Evolutionary conservation across 2,888 invertebrate genomes (phyloP).

Genomic region (Lobophora halterata): DNA sequence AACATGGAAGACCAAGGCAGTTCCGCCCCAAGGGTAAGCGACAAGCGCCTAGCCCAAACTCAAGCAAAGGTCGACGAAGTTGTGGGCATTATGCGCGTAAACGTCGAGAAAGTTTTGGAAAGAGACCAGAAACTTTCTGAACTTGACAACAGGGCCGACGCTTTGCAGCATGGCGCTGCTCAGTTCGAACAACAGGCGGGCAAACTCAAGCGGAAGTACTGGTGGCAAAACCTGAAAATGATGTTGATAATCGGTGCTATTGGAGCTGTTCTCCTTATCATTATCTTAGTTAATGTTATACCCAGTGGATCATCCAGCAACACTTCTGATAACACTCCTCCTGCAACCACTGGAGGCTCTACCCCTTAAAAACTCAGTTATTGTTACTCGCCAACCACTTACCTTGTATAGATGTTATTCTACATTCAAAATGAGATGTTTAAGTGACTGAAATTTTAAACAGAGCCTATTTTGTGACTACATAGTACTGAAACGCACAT

Average conservation of each 20-base stretch:
- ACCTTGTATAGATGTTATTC: conserved; percentile 21
- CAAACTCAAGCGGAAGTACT: conserved; percentile 97
- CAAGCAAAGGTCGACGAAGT: conserved; percentile 83
- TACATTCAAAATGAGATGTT: conserved; percentile 18
- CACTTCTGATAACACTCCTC: conserved; percentile 28
- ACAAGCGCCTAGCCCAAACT: conserved; percentile 76
- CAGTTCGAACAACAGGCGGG: conserved; percentile 98
- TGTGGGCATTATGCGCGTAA: conserved; percentile 97
- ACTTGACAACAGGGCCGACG: conserved; percentile 97
- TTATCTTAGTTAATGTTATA: conserved; percentile 93
- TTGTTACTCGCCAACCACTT: conserved; percentile 11
- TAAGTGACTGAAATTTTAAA: conserved; percentile 12
- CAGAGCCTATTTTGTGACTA: conserved; percentile 15
- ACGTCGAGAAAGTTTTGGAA: conserved; percentile 98
- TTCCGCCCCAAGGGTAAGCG: conserved; percentile 71
- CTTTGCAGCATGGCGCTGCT: conserved; percentile 95
- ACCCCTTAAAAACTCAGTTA: conserved; percentile 34
- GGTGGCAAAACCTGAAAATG: conserved; percentile 99
- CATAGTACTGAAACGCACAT: conserved; percentile 10
- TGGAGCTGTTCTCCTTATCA: conserved; percentile 89
- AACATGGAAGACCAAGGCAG: conserved; percentile 78
- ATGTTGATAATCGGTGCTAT: conserved; percentile 95
- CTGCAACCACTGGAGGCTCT: conserved; percentile 49
- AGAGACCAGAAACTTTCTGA: conserved; percentile 97
- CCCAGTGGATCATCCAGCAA: conserved; percentile 65